A percentile compares a stretch with the other conserved stretches of the same genome.
These are phyloP conservation scores for Leptodactylus fallax DNA, from an alignment of 2,797 vertebrate genomes.

Conservation along the genomic window DNA sequence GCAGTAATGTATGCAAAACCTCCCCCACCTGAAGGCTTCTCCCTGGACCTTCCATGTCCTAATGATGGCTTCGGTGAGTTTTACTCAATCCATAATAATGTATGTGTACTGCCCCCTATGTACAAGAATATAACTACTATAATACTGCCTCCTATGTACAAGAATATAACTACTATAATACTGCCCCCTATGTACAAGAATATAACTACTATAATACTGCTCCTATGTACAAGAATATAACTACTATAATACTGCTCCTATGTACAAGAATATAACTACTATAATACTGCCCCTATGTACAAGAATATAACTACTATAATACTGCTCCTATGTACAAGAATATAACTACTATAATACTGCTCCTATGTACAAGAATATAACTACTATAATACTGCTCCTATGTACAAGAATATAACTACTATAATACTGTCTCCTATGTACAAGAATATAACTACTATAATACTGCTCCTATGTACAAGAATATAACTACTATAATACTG, in stretches of 20 bases:
- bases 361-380: not conserved
- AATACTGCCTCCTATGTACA: not conserved
- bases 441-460: not conserved
- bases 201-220: constrained; percentile 4
- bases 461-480: not conserved
- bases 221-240: constrained; percentile 2
- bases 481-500: constrained; percentile 15
- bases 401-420: constrained; percentile 11
- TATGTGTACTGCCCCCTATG: not conserved
- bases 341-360: constrained; percentile 4
- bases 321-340: not conserved
- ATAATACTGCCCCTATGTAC: not conserved
- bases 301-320: constrained; percentile 10
- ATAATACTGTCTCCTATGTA: not conserved
- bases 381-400: not conserved
- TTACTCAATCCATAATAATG: not conserved
- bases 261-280: not conserved
- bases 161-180: constrained; percentile 12
- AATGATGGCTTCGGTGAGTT: constrained; percentile 90
- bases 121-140: constrained; percentile 6
- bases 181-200: not conserved
- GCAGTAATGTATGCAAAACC: constrained; percentile 81
- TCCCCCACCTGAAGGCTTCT: constrained; percentile 77
- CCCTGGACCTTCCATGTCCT: constrained; percentile 89
- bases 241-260: not conserved